A percentile compares a stretch with the other conserved stretches of the same genome.
Conservation (phyloP, 2,797 vertebrate species). For the Sandelia bainsii region DNA sequence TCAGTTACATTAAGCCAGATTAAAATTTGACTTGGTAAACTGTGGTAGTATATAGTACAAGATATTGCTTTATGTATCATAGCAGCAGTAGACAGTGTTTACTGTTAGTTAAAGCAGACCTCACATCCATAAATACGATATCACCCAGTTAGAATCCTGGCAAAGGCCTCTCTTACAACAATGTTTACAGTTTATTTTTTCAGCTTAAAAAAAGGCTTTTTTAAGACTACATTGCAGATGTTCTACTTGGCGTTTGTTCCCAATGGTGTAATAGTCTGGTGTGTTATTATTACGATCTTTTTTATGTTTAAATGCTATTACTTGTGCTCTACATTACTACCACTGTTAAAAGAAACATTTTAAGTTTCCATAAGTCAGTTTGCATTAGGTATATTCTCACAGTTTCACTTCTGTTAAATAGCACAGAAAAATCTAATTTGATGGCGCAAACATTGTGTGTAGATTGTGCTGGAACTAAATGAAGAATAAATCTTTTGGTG, state of each 20-base stretch:
- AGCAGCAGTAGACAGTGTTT: conserved; percentile 19
- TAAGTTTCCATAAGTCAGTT: conserved; percentile 26
- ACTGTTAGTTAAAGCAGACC: conserved; percentile 4
- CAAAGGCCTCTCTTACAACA: background rate
- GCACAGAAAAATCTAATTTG: background rate
- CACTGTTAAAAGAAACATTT: conserved; percentile 5
- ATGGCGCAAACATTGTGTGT: conserved; percentile 19
- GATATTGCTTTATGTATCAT: conserved; percentile 24
- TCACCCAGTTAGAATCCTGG: background rate
- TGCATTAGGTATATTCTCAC: conserved; percentile 7
- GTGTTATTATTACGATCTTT: background rate
- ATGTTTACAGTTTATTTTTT: background rate
- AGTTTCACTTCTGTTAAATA: conserved; percentile 12
- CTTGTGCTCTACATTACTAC: conserved; percentile 5
- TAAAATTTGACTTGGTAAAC: background rate
- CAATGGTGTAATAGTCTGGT: conserved; percentile 7
- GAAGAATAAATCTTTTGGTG: conserved; percentile 25
- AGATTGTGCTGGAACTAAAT: conserved; percentile 47
- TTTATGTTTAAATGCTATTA: background rate
- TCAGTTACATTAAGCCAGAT: conserved; percentile 1
- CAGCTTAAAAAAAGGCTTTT: background rate
- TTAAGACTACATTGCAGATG: background rate
- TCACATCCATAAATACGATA: background rate
- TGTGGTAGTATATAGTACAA: conserved; percentile 17
- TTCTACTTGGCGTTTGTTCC: conserved; percentile 12